Conservation (phyloP, 2,797 vertebrate species). For the Catostomus latipinnis region DNA sequence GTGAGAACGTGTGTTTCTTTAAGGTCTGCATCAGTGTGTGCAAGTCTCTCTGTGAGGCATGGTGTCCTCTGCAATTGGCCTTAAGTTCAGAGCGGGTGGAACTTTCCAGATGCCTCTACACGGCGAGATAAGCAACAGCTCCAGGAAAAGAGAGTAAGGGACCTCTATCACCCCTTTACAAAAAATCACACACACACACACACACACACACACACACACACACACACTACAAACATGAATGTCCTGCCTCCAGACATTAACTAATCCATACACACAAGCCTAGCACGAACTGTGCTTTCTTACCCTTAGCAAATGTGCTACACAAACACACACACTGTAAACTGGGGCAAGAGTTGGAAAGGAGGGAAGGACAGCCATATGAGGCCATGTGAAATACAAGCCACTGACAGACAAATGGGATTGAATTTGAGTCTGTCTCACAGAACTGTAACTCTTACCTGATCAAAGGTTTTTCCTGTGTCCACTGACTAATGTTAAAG, state of each 20-base stretch:
- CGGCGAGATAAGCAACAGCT: constrained; percentile 52
- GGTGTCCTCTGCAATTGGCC: constrained; percentile 68
- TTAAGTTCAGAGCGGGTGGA: constrained; percentile 66
- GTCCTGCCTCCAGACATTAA: constrained; percentile 2
- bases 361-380: constrained; percentile 6
- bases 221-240: constrained; percentile 12
- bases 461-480: constrained; percentile 40
- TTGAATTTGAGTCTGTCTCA: constrained; percentile 32
- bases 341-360: constrained; percentile 10
- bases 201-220: constrained; percentile 19
- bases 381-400: neutral
- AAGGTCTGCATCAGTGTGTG: constrained; percentile 54
- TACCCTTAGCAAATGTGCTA: neutral
- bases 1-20: constrained; percentile 38
- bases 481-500: constrained; percentile 23
- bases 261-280: constrained; percentile 8
- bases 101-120: constrained; percentile 70
- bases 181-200: constrained; percentile 7
- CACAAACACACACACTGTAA: constrained; percentile 1
- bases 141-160: constrained; percentile 10
- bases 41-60: constrained; percentile 49
- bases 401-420: constrained; percentile 16
- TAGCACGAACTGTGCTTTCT: constrained; percentile 13
- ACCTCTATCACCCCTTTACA: constrained; percentile 1
- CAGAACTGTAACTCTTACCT: constrained; percentile 3